Percentiles rank a stretch among this genome's conserved stretches.
These are phyloP conservation scores for Craterocephalus amniculus DNA, from an alignment of 2,797 vertebrate species.

Conservation along the genomic window DNA sequence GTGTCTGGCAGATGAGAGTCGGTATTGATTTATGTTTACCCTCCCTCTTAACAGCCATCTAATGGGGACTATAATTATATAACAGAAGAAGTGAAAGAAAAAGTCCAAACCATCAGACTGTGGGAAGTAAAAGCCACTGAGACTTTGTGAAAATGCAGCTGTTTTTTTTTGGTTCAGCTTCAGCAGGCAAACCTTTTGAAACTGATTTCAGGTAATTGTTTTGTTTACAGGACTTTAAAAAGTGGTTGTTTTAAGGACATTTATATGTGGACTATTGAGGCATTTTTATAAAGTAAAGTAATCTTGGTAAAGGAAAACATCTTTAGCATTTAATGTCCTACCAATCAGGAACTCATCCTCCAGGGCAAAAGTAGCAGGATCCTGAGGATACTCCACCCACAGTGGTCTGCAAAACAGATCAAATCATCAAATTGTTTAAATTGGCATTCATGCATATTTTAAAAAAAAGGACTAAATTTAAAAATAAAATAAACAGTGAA, in stretches of 20 bases:
- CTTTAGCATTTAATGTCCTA: conserved; percentile 48
- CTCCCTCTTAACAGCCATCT: not conserved
- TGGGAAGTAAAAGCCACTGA: not conserved
- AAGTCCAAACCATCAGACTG: not conserved
- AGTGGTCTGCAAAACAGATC: conserved; percentile 72
- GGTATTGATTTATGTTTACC: not conserved
- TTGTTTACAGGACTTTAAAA: not conserved
- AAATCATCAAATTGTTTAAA: not conserved
- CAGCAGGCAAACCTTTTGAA: not conserved
- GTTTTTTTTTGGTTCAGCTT: not conserved
- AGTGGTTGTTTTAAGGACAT: not conserved
- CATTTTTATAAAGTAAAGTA: not conserved
- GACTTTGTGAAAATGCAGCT: not conserved
- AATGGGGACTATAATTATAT: not conserved
- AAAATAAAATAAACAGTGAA: not conserved
- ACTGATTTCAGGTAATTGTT: not conserved
- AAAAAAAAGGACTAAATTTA: not conserved
- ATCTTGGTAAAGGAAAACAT: not conserved
- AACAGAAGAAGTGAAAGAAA: not conserved
- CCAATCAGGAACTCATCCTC: conserved; percentile 84
- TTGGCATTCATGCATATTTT: not conserved
- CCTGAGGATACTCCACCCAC: conserved; percentile 86
- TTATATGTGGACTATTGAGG: not conserved
- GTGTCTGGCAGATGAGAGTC: not conserved
- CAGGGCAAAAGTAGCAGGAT: conserved; percentile 80